Base-by-base conservation (phyloP, 2,888 invertebrate genomes). In the Choreutis nemorana region DNA sequence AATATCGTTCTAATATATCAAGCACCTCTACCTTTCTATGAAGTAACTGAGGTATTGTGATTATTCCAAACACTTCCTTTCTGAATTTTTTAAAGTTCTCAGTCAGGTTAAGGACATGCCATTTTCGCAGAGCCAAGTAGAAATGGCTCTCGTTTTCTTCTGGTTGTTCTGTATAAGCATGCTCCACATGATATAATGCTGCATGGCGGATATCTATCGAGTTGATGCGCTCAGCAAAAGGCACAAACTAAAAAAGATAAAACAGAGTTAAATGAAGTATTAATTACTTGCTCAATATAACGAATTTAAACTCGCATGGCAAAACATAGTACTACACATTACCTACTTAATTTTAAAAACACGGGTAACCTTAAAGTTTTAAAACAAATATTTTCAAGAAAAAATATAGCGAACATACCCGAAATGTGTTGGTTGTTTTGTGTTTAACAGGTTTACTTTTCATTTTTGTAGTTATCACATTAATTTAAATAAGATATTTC, bases 91-190 rank as follows among this genome's bases (percentile, higher is more conserved):
- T 83, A 61, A 89, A 96, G 51, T 89, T 87, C 44, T 91, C 86
- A 0, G 94, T 90, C 37, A 93, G 81, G 67, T 97, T 96, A 12
- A 96, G 81, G 2, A 88, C 90, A 50, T 86, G 85, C 95, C 96
- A 97, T 81, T 96, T 96, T 38, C 87, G 85, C 12, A 96, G 61
- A 0, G 91, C 85, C 58, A 92, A 85, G 45, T 86, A 82, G 59
- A 97, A 95, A 56, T 87, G 87, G 0, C 94, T 91, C 50, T 87
- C 86, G 28, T 82, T 73, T 29, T 87, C 87, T 41, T 87, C 87
- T 4, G 86, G 85, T 6, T 83, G 80, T 39, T 85, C 82, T 31
- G 89, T 85, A 58, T 93, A 87, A 40, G 83, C 84, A 62, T 92
- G 91, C 14, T 85, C 85, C 28, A 96, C 87, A 48, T 88, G 87